phyloP scores from a whole-genome alignment of 1,140 invertebrate species.

The Coboldia fuscipes region DNA sequence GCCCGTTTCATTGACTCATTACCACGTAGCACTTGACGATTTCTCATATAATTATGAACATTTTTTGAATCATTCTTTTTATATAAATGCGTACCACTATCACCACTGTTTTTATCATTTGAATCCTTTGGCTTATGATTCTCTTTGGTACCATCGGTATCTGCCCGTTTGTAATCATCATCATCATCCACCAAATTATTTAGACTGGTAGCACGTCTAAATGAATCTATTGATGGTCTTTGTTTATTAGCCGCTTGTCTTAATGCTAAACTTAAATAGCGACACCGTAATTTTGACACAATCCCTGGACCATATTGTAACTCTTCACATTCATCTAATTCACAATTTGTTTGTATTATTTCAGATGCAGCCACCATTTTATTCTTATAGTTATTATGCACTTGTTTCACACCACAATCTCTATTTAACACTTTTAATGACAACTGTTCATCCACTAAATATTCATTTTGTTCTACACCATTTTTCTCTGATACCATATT shows the following conservation, averaged over 20 bases:
- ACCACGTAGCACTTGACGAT: conserved; percentile 16
- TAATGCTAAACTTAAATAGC: conserved; percentile 60
- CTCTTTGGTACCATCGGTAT: background rate
- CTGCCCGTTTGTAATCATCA: conserved; percentile 15
- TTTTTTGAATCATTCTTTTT: background rate
- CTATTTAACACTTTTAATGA: no score
- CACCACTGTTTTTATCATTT: background rate
- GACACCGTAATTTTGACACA: conserved; percentile 63
- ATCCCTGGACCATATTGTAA: conserved; percentile 79
- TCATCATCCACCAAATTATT: conserved; percentile 63
- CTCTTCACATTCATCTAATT: no score
- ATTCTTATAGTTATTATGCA: no score
- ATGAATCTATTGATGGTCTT: conserved; percentile 34
- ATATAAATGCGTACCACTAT: background rate
- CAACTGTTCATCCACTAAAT: no score
- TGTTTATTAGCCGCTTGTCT: conserved; percentile 35
- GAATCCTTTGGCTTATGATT: conserved; percentile 9
- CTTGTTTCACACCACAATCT: no score
- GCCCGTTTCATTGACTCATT: conserved; percentile 45
- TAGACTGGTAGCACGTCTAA: conserved; percentile 59
- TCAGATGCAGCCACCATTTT: no score
- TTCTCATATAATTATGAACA: background rate
- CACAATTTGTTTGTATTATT: no score
- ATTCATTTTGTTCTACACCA: no score
- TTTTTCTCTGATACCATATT: no score